Percentiles rank a stretch among this genome's conserved stretches.
phyloP scores from a whole-genome alignment of 2,797 vertebrate species.

The Salarias fasciatus region DNA sequence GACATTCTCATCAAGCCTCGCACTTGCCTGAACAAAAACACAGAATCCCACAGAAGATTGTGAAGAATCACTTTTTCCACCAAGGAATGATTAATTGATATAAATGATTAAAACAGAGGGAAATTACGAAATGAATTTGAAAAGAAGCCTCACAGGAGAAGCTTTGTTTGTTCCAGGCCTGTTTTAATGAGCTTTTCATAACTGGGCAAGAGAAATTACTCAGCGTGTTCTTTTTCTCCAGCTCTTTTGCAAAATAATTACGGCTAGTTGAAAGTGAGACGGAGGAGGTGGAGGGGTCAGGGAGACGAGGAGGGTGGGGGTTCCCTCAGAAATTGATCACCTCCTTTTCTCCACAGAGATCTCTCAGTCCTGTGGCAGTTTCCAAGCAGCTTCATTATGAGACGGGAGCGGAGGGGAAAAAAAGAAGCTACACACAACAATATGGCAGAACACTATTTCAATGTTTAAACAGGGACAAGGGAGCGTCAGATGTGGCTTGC shows the following conservation, averaged over 20 bases:
- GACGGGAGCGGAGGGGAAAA: neutral
- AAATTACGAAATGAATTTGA: slow-evolving; percentile 97
- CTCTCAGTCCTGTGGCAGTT: slow-evolving; percentile 64
- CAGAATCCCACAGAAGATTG: slow-evolving; percentile 82
- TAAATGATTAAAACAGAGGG: slow-evolving; percentile 97
- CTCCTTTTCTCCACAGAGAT: slow-evolving; percentile 66
- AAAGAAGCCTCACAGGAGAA: slow-evolving; percentile 94
- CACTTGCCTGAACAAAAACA: slow-evolving; percentile 78
- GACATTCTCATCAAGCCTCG: slow-evolving; percentile 73
- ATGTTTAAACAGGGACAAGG: slow-evolving; percentile 76
- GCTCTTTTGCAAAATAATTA: slow-evolving; percentile 92
- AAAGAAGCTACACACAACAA: slow-evolving; percentile 59
- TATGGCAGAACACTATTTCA: slow-evolving; percentile 68
- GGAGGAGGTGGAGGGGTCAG: slow-evolving; percentile 69
- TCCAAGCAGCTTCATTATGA: slow-evolving; percentile 66
- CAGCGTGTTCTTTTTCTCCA: slow-evolving; percentile 77
- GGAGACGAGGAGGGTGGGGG: slow-evolving; percentile 64
- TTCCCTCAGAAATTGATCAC: slow-evolving; percentile 72
- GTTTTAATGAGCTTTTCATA: slow-evolving; percentile 99
- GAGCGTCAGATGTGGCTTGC: slow-evolving; percentile 66
- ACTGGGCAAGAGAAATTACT: slow-evolving; percentile 96
- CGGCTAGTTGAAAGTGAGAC: slow-evolving; percentile 83
- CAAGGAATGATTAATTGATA: slow-evolving; percentile 99
- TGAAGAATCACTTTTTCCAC: slow-evolving; percentile 93
- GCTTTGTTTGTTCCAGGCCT: slow-evolving; percentile 96